A percentile compares a stretch with the other conserved stretches of the same genome.
These are phyloP conservation scores for Listronotus oregonensis DNA, from an alignment of 1,140 invertebrate genomes.

Conservation along the genomic window DNA sequence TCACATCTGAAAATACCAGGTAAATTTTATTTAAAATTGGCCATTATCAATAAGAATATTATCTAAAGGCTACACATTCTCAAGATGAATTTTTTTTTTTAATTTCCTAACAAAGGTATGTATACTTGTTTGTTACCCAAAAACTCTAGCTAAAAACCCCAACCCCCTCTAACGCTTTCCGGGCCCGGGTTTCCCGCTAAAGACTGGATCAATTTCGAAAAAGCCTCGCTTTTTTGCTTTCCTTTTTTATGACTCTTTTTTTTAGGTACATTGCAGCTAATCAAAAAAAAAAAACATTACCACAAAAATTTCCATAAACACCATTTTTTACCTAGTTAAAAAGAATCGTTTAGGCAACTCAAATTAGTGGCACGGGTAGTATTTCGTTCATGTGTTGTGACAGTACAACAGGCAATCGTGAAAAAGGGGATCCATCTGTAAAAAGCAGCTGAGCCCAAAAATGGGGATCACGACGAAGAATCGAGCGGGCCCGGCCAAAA, in stretches of 20 bases:
- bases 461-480: constrained; percentile 85
- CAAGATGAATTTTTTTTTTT: no score
- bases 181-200: constrained; percentile 73
- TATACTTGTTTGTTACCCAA: no score
- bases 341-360: constrained; percentile 81
- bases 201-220: constrained; percentile 80
- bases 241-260: constrained; percentile 74
- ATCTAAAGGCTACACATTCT: no score
- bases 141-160: constrained; percentile 74
- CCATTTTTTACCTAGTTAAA: constrained; percentile 64
- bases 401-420: constrained; percentile 82
- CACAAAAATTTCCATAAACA: background rate
- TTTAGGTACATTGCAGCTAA: constrained; percentile 82
- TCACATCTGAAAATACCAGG: no score
- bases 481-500: constrained; percentile 78
- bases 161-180: constrained; percentile 76
- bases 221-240: constrained; percentile 79
- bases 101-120: no score
- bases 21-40: no score
- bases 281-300: constrained; percentile 55
- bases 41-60: no score
- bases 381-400: constrained; percentile 80
- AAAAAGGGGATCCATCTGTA: constrained; percentile 89
- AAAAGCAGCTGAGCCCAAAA: constrained; percentile 90
- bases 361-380: constrained; percentile 76